Base-by-base conservation (phyloP, 2,888 invertebrate genomes). In the Bombyx huttoni region DNA sequence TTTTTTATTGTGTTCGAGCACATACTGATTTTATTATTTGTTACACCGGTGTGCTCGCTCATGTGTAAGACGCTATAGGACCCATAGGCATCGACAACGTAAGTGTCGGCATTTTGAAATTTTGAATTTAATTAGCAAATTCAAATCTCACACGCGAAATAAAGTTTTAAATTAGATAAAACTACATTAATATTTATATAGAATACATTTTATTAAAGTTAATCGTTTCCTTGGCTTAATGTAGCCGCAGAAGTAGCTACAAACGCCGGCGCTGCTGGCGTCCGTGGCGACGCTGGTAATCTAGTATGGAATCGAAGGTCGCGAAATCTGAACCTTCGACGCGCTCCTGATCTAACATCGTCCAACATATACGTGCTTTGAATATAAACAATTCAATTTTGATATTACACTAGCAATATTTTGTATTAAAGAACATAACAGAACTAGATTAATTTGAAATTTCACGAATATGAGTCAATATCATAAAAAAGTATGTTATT, bases 271-370 rank as follows among this genome's bases (percentile, higher is more conserved):
- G 75, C 70, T 67, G 34, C 63, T n/a, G 56, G 68, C 81, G 79
- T 77, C 81, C 76, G 69, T 67, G 82, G 77, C 83, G 82, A 65
- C 81, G 73, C 61, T 73, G 74, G 86, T 84, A 88, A 87, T 81
- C 78, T 80, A 87, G 78, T 76, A 77, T 70, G 69, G 71, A 70
- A 65, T 70, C 78, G 82, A 88, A 88, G 88, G 88, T 70, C 86
- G 68, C 71, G 86, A 78, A 87, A 87, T 73, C 67, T 70, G 84
- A 88, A 75, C 79, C 77, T 70, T 70, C 77, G 77, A 73, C 73
- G 80, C 80, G 77, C 71, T 77, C 71, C 73, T 77, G 77, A 81
- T 81, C 73, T 67, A 66, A 68, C 55, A 52, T 40, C 40, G 40
- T 40, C 8, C 6, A 40, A 40, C 40, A 40, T 12, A 40, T 12